Conservation (phyloP, 2,888 invertebrate genomes). For the Leptinotarsa peninsularis region DNA sequence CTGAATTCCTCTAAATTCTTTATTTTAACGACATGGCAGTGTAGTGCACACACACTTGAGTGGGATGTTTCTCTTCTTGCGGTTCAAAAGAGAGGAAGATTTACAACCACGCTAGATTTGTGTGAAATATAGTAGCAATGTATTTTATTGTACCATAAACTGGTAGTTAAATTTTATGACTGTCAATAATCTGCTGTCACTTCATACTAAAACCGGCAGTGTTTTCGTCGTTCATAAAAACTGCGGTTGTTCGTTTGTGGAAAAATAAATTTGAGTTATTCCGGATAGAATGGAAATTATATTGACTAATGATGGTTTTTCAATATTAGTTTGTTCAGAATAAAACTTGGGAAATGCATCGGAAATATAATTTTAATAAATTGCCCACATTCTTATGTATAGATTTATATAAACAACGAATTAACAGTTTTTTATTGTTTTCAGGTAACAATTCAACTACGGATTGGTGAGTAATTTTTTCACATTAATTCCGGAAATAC, state of each 20-base stretch:
- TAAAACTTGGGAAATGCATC: no score
- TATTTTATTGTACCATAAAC: slow-evolving; percentile 53
- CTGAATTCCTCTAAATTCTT: background rate
- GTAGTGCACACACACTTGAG: background rate
- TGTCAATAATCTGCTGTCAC: slow-evolving; percentile 51
- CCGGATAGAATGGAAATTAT: background rate
- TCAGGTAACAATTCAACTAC: background rate
- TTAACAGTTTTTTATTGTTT: background rate
- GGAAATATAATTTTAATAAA: no score
- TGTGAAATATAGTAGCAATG: slow-evolving; percentile 52
- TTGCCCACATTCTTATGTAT: no score
- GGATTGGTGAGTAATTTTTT: background rate
- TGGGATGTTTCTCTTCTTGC: background rate
- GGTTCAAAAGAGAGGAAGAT: slow-evolving; percentile 29
- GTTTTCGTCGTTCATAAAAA: slow-evolving; percentile 35
- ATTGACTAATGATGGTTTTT: background rate
- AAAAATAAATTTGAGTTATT: background rate
- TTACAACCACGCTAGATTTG: slow-evolving; percentile 44
- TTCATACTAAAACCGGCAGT: slow-evolving; percentile 42
- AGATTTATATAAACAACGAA: no score
- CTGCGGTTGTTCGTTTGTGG: slow-evolving; percentile 6
- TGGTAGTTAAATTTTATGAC: slow-evolving; percentile 52
- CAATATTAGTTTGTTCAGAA: background rate
- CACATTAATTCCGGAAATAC: background rate
- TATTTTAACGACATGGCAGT: background rate